phyloP scores from a whole-genome alignment of 2,797 vertebrate genomes.

The Mionectes olivaceus region DNA sequence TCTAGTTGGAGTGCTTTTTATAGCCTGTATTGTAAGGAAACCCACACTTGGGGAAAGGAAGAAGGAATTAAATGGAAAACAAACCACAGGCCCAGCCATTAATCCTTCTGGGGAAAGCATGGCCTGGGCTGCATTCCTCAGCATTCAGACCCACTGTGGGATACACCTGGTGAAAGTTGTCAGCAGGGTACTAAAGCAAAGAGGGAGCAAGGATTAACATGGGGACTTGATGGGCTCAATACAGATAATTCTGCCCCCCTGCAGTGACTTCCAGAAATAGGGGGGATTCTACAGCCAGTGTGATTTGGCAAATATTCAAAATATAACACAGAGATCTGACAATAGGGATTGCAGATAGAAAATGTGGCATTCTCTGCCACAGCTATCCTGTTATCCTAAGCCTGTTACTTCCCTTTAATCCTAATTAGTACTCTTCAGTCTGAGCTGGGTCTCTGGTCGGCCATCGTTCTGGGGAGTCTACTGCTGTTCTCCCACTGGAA shows the following conservation, averaged over 20 bases:
- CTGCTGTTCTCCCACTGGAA: neutral
- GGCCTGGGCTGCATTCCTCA: neutral
- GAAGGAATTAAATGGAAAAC: slow-evolving; percentile 15
- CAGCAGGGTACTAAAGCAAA: neutral
- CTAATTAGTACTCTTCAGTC: slow-evolving; percentile 4
- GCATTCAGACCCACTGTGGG: neutral
- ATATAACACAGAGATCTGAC: slow-evolving; percentile 25
- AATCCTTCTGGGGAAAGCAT: slow-evolving; percentile 20
- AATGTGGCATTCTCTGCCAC: slow-evolving; percentile 3
- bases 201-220: neutral
- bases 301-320: slow-evolving; percentile 47
- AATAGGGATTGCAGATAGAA: slow-evolving; percentile 16
- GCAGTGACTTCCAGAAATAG: slow-evolving; percentile 16
- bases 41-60: neutral
- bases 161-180: slow-evolving; percentile 2
- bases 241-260: slow-evolving; percentile 21
- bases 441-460: neutral
- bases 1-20: neutral
- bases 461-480: neutral
- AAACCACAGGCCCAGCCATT: neutral
- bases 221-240: slow-evolving; percentile 43
- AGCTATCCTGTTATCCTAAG: slow-evolving; percentile 28
- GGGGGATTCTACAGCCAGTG: neutral
- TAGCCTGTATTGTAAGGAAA: slow-evolving; percentile 15
- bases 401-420: slow-evolving; percentile 20